Conservation (phyloP, 2,888 invertebrate genomes). For the Digitonthophagus gazella region DNA sequence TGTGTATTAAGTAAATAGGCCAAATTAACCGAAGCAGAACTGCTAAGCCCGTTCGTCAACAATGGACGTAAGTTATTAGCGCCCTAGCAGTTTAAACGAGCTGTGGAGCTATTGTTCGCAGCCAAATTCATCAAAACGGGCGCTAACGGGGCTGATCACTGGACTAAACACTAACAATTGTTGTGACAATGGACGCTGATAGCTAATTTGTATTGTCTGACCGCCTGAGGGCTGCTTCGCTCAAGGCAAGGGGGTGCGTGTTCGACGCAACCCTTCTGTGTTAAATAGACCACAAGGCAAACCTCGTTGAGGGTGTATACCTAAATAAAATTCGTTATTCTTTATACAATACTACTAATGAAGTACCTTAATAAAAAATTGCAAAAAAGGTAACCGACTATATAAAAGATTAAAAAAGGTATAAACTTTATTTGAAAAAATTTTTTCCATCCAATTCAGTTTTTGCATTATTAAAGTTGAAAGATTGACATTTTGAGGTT, state of each 20-base stretch:
- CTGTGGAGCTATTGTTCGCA: constrained; percentile 22
- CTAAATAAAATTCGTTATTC: too few species aligned
- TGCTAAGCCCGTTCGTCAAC: background rate
- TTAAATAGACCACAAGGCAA: background rate
- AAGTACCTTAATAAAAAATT: too few species aligned
- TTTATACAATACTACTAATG: too few species aligned
- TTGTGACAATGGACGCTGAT: constrained; percentile 32
- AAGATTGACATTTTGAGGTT: too few species aligned
- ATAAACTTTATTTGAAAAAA: too few species aligned
- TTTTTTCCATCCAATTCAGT: too few species aligned
- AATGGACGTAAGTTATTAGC: constrained; percentile 7
- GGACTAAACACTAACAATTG: constrained; percentile 33
- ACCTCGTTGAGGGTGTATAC: background rate
- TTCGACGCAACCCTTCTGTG: background rate
- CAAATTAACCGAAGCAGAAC: too few species aligned
- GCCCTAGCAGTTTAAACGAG: constrained; percentile 25
- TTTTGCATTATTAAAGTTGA: too few species aligned
- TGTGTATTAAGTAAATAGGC: background rate
- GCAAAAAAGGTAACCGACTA: too few species aligned
- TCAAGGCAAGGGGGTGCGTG: background rate
- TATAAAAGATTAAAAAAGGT: too few species aligned
- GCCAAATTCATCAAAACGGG: constrained; percentile 26
- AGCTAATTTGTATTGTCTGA: constrained; percentile 32
- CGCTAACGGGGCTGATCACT: constrained; percentile 29
- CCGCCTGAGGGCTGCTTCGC: background rate